These are phyloP conservation scores for Deilephila porcellus DNA, from an alignment of 2,888 invertebrate species.

Conservation along the genomic window DNA sequence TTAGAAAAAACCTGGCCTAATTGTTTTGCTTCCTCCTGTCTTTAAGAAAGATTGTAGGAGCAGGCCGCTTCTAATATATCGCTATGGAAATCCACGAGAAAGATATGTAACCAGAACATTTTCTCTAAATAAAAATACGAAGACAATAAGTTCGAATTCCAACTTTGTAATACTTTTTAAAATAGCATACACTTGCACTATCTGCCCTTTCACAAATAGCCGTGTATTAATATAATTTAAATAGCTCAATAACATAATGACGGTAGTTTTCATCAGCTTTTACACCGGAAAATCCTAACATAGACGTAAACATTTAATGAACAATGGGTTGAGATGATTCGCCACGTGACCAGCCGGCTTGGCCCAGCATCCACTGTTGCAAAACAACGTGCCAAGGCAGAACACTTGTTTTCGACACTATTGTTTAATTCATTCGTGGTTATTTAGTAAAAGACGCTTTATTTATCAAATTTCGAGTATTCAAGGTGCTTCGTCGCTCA, in stretches of 20 bases:
- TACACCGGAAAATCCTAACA: slow-evolving; percentile 15
- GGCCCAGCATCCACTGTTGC: slow-evolving; percentile 1
- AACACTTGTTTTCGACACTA: slow-evolving; percentile 16
- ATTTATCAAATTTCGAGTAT: not conserved
- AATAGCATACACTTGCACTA: not conserved
- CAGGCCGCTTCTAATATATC: too few relatives aligned
- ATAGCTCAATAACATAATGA: too few relatives aligned
- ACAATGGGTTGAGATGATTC: not conserved
- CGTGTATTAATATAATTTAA: too few relatives aligned
- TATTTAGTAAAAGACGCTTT: not conserved
- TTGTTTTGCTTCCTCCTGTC: too few relatives aligned
- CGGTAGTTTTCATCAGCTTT: slow-evolving; percentile 3
- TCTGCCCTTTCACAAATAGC: too few relatives aligned
- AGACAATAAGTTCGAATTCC: too few relatives aligned
- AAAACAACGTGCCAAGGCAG: not conserved
- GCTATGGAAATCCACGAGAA: too few relatives aligned
- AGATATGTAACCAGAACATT: too few relatives aligned
- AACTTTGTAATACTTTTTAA: not conserved
- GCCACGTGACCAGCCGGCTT: slow-evolving; percentile 4
- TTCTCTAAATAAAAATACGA: too few relatives aligned
- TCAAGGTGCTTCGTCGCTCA: not conserved
- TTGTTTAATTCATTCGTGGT: slow-evolving; percentile 2
- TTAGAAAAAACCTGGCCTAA: too few relatives aligned
- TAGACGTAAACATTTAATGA: slow-evolving; percentile 11
- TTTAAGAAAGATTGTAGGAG: too few relatives aligned